phyloP scores from a whole-genome alignment of 2,113 vertebrate genomes.

The Montifringilla adamsi region DNA sequence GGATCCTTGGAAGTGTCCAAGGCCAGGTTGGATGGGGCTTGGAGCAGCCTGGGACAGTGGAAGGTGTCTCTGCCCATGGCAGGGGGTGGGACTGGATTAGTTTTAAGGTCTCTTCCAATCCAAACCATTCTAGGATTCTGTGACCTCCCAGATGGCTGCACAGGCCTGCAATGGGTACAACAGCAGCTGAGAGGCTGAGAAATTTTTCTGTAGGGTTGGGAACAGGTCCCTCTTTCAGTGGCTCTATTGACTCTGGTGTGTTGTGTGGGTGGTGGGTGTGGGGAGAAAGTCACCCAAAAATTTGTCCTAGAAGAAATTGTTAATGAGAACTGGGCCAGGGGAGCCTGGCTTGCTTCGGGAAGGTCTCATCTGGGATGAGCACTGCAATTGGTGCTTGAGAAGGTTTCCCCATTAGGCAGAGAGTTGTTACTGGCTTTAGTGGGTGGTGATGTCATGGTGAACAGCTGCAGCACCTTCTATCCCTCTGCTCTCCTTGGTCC shows the following conservation, averaged over 20 bases:
- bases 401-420: neutral
- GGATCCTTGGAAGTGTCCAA: neutral
- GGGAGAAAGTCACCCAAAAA: neutral
- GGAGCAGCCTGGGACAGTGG: fast-evolving
- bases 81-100: neutral
- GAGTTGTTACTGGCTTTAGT: neutral
- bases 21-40: fast-evolving
- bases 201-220: neutral
- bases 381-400: neutral
- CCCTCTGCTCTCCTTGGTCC: neutral
- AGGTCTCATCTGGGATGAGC: neutral
- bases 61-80: neutral
- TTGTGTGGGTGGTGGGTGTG: neutral
- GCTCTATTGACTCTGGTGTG: neutral
- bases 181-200: neutral
- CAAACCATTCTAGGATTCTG: neutral
- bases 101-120: neutral
- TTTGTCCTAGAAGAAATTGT: neutral
- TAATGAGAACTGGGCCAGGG: neutral
- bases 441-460: neutral
- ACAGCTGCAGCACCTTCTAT: neutral
- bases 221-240: neutral
- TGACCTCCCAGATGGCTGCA: neutral
- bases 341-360: neutral
- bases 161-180: neutral